phyloP scores from a whole-genome alignment of 2,113 vertebrate species.

The Cephalopterus ornatus region DNA sequence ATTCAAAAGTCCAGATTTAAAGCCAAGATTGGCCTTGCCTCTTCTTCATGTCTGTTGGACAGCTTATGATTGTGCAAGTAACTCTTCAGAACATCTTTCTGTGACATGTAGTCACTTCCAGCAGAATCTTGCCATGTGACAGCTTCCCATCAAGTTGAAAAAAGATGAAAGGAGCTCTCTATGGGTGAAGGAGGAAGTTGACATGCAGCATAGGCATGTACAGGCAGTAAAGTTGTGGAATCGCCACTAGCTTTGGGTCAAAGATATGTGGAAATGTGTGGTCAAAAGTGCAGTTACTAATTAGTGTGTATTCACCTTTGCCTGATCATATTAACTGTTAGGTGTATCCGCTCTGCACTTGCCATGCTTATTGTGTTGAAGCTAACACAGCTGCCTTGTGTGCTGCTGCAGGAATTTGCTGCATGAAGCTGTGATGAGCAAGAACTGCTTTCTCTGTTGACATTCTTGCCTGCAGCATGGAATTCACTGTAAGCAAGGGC shows the following conservation, averaged over 20 bases:
- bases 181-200: background rate
- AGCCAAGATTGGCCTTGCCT: background rate
- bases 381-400: background rate
- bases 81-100: background rate
- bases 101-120: background rate
- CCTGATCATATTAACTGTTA: background rate
- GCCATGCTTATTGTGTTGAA: background rate
- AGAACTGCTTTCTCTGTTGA: background rate
- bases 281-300: background rate
- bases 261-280: background rate
- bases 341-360: fast-evolving
- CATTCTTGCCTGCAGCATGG: background rate
- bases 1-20: background rate
- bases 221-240: background rate
- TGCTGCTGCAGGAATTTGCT: background rate
- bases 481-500: background rate
- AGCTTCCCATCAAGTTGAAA: background rate
- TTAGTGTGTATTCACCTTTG: background rate
- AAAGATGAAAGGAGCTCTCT: background rate
- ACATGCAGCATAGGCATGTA: background rate
- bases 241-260: background rate
- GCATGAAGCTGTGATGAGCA: background rate
- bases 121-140: background rate
- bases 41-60: background rate
- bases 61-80: background rate